Conservation (phyloP, 1,140 invertebrate genomes). For the Spodoptera litura region DNA sequence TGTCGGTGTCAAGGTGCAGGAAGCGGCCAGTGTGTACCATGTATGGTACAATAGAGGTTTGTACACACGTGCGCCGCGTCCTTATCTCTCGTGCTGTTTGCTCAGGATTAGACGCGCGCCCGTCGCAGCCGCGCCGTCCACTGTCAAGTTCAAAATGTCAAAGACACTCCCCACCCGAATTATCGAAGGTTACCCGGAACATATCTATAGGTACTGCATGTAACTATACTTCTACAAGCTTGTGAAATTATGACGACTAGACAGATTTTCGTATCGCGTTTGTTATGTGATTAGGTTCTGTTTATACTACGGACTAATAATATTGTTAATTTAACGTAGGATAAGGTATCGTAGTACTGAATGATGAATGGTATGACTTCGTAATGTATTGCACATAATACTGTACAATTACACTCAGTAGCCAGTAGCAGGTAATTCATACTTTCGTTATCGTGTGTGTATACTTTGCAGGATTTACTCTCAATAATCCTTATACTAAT, state of each 20-base stretch:
- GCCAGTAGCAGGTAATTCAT: constrained; percentile 11
- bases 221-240: background rate
- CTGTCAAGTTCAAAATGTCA: constrained; percentile 84
- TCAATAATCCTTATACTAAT: constrained; percentile 18
- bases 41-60: constrained; percentile 48
- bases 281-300: background rate
- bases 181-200: constrained; percentile 48
- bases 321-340: constrained; percentile 25
- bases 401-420: background rate
- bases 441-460: constrained; percentile 16
- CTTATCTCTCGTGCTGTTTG: constrained; percentile 75
- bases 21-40: constrained; percentile 43
- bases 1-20: constrained; percentile 38
- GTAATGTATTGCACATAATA: background rate
- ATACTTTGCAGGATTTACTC: background rate
- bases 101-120: constrained; percentile 66
- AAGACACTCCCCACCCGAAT: constrained; percentile 52
- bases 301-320: constrained; percentile 4
- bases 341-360: background rate
- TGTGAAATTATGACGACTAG: background rate
- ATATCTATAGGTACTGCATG: background rate
- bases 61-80: constrained; percentile 64
- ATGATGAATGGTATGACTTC: background rate
- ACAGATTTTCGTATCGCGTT: background rate
- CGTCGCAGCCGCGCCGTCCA: constrained; percentile 63